Base-by-base conservation (phyloP, 2,113 vertebrate genomes). In the Neolamprologus variostigma region DNA sequence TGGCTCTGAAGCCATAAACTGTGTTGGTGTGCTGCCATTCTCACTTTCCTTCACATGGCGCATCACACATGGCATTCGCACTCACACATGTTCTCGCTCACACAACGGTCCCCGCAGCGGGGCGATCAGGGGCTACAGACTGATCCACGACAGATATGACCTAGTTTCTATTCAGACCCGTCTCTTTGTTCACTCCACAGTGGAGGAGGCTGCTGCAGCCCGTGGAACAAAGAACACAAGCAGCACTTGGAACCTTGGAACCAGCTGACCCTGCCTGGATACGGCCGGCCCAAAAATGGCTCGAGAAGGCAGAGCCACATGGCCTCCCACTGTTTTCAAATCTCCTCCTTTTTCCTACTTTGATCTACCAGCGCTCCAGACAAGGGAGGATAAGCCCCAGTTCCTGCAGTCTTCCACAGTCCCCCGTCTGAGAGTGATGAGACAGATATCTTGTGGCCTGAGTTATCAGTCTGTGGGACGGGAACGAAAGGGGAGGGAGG, bases 121-220 rank as follows among this genome's bases (percentile, higher is more conserved):
- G 85, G 53, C 37, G 80, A 92, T 91, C 35, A 86, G 90, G 92
- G 92, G 91, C 84, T 88, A 81, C 91, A 92, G 91, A 86, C 92
- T 73, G 92, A 95, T 93, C 92, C 93, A 91, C 89, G 6, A 47
- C 92, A 91, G 91, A 94, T 92, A 92, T 96, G 96, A 96, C 96
- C 96, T 95, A 96, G 63, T 96, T 96, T 96, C 94, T 87, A 93
- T 93, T 94, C 93, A 95, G 84, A 82, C 90, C 88, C 4, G 76
- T 86, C 87, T 91, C 94, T 96, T 96, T 97, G 96, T 95, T 94
- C 68, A 2, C 89, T 86, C 90, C 78, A 21, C 3, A 86, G 87
- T 66, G 87, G 89, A 91, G 82, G 91, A 93, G 90, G 91, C 83
- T 84, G 83, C 90, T 76, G 87, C 84, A 82, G 91, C 82, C 82